phyloP scores from a whole-genome alignment of 2,888 invertebrate species.

The Drosophila prolongata region DNA sequence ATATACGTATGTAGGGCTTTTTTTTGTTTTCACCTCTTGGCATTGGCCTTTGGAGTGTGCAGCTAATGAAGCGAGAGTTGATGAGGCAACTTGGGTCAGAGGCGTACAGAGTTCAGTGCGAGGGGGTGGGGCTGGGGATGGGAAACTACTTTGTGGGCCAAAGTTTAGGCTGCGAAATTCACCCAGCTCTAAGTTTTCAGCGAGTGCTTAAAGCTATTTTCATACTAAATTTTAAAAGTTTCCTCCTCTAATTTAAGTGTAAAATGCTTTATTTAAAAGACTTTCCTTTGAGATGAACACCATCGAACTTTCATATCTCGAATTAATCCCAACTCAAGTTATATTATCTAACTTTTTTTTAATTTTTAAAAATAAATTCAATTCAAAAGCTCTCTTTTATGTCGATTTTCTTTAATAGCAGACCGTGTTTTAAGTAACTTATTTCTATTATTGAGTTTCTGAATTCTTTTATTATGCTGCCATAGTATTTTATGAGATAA shows the following conservation, averaged over 20 bases:
- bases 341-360: too few species aligned
- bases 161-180: not conserved
- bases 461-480: too few species aligned
- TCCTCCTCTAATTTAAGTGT: not conserved
- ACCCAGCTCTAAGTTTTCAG: not conserved
- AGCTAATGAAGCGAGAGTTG: conserved; percentile 72
- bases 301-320: too few species aligned
- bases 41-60: conserved; percentile 74
- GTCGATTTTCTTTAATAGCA: too few species aligned
- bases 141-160: not conserved
- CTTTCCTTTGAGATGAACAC: too few species aligned
- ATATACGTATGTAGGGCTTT: conserved; percentile 16
- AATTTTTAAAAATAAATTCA: too few species aligned
- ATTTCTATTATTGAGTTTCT: too few species aligned
- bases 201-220: not conserved
- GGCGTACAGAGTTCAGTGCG: conserved; percentile 26
- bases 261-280: too few species aligned
- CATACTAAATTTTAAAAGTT: not conserved
- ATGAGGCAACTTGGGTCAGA: conserved; percentile 52
- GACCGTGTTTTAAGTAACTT: too few species aligned
- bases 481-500: too few species aligned
- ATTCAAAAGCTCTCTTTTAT: too few species aligned
- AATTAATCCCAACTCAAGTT: too few species aligned
- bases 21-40: conserved; percentile 71
- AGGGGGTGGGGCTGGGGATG: conserved; percentile 9